A percentile compares a stretch with the other conserved stretches of the same genome.
These are phyloP conservation scores for Botia kubotai DNA, from an alignment of 2,797 vertebrate species.

Conservation along the genomic window DNA sequence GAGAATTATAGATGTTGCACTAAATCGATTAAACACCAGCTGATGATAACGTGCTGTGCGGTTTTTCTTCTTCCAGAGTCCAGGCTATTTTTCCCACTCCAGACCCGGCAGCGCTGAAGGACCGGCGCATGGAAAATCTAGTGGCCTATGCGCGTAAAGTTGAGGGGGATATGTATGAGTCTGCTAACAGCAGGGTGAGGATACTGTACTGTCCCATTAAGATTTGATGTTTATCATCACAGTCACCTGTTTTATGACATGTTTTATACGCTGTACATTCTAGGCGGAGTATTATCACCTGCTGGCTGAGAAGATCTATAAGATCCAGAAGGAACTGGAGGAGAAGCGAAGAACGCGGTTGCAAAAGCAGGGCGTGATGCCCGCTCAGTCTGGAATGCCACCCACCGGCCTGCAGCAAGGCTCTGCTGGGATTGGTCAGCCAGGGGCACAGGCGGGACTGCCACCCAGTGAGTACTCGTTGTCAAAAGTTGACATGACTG, in stretches of 20 bases:
- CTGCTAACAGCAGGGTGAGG: constrained; percentile 94
- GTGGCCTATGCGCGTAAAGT: constrained; percentile 96
- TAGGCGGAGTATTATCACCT: constrained; percentile 97
- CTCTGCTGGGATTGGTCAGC: constrained; percentile 70
- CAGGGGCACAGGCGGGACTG: constrained; percentile 78
- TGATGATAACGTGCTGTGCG: not conserved
- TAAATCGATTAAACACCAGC: not conserved
- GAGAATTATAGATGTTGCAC: not conserved
- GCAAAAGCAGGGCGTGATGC: constrained; percentile 91
- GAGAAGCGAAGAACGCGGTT: constrained; percentile 93
- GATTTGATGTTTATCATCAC: not conserved
- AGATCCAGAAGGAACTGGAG: constrained; percentile 97
- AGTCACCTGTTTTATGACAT: not conserved
- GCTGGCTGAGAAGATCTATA: constrained; percentile 96
- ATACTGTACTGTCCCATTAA: not conserved
- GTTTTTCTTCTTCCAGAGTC: constrained; percentile 71
- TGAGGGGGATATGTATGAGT: constrained; percentile 98
- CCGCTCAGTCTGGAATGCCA: constrained; percentile 76
- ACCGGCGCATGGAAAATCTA: constrained; percentile 96
- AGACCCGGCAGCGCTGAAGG: constrained; percentile 95
- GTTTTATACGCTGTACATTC: not conserved
- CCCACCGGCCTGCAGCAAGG: constrained; percentile 79
- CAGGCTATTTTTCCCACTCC: constrained; percentile 99
- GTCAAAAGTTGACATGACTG: not conserved
- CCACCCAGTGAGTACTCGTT: constrained; percentile 87